Conservation (phyloP, 2,888 invertebrate species). For the Luffia ferchaultella region DNA sequence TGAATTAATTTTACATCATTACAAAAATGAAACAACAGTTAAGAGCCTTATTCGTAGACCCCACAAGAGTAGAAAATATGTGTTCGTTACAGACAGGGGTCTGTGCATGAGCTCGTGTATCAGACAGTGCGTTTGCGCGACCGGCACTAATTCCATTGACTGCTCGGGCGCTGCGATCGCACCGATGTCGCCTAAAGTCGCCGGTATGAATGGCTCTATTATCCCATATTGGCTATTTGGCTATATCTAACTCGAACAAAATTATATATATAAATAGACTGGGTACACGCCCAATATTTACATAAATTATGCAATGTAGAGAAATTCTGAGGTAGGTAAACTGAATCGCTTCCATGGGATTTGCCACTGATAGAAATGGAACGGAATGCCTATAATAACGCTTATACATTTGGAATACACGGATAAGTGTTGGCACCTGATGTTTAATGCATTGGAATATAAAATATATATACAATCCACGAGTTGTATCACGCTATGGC, state of each 20-base stretch:
- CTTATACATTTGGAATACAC: not conserved
- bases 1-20: too few species aligned
- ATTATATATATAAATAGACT: not conserved
- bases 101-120: slow-evolving; percentile 60
- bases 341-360: not conserved
- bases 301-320: not conserved
- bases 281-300: not conserved
- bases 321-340: not conserved
- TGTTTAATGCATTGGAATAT: too few species aligned
- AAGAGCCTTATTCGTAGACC: too few species aligned
- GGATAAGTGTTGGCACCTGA: not conserved
- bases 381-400: not conserved
- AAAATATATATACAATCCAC: too few species aligned
- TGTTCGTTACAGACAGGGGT: slow-evolving; percentile 50
- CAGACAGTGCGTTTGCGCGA: slow-evolving; percentile 54
- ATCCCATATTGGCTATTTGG: not conserved
- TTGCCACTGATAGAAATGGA: not conserved
- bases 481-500: too few species aligned
- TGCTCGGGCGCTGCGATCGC: slow-evolving; percentile 42
- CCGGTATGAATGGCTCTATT: not conserved
- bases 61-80: too few species aligned
- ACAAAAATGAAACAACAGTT: too few species aligned
- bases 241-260: not conserved
- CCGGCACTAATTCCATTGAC: slow-evolving; percentile 43
- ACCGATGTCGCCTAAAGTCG: slow-evolving; percentile 23